A percentile compares a stretch with the other conserved stretches of the same genome.
Conservation (phyloP, 2,113 vertebrate genomes). For the Ageneiosus marmoratus region DNA sequence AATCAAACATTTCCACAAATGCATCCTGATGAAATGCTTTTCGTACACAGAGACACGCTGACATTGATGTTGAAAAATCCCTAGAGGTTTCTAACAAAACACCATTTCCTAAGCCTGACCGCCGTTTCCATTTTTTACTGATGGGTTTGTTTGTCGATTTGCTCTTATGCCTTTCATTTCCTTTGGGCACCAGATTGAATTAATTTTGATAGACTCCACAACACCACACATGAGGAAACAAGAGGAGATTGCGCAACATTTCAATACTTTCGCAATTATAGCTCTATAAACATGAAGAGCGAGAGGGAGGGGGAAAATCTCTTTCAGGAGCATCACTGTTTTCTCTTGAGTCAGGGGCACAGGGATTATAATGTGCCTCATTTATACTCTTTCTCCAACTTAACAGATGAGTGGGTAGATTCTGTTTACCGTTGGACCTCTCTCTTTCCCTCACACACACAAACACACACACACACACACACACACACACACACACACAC, state of each 20-base stretch:
- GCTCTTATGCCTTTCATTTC: constrained; percentile 74
- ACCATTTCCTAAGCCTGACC: constrained; percentile 61
- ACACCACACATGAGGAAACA: constrained; percentile 72
- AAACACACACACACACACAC: constrained; percentile 42
- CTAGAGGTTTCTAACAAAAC: constrained; percentile 28
- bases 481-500: constrained; percentile 34
- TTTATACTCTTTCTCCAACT: constrained; percentile 68
- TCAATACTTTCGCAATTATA: constrained; percentile 73
- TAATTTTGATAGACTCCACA: constrained; percentile 74
- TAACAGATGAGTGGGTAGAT: constrained; percentile 65
- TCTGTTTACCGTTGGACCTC: constrained; percentile 57
- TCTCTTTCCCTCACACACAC: constrained; percentile 41
- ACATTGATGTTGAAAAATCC: constrained; percentile 25
- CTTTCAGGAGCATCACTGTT: constrained; percentile 56
- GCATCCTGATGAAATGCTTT: too few species aligned
- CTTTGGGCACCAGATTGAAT: constrained; percentile 79
- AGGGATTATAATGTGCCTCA: constrained; percentile 66
- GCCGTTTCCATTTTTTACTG: constrained; percentile 70
- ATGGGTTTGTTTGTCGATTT: constrained; percentile 75
- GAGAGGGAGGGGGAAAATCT: constrained; percentile 18
- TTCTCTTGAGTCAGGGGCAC: constrained; percentile 61
- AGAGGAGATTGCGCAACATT: constrained; percentile 73
- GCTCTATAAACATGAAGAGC: constrained; percentile 66
- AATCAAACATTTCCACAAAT: neutral
- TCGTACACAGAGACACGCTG: neutral